Evolutionary conservation across 2,113 vertebrate species (phyloP), one percentile per base, ranked within the genome.

Genomic region (Trematocara zebra): DNA sequence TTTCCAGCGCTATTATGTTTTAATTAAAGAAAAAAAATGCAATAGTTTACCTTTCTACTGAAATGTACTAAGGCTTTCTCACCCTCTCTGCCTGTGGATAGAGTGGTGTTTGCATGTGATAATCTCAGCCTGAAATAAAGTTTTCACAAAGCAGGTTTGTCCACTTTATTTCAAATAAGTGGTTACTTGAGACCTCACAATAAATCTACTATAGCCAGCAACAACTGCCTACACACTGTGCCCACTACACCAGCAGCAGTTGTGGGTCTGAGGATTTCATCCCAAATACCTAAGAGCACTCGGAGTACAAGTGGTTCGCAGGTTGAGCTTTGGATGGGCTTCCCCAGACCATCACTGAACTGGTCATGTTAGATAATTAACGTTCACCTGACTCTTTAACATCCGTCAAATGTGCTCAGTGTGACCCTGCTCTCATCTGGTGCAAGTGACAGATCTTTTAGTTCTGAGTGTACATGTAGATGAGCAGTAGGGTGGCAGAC

Each of bases 91-190:
- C 89, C 86, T 93, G 88, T 92, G 89, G 79, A 86, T 80, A 74
- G 91, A 92, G 92, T n/a, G 91, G 85, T 72, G 86, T 87, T 52
- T 91, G 93, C 92, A 96, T 94, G 92, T 92, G 80, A 91, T 91
- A 87, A 93, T 90, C 90, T 17, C 67, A 91, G 92, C 90, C 91
- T 85, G 82, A 83, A 96, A 95, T 95, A 96, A 96, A 96, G 79
- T 90, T 95, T 94, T 93, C 85, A 91, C 80, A 49, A 87, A 91
- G 54, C 35, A 35, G 31, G 51, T 56, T 37, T 69, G 31, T 53
- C 9, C 3, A 6, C 3, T 8, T 76, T 11, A 31, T 47, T 78
- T 52, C 2, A 28, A 33, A 47, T 80, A 26, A 31, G 5, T 31
- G 0, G 15, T 35, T 64, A 64, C 28, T 37, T 64, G 14, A 47